Evolutionary conservation across 2,797 vertebrate species (phyloP).

Genomic region (Poecilia picta): DNA sequence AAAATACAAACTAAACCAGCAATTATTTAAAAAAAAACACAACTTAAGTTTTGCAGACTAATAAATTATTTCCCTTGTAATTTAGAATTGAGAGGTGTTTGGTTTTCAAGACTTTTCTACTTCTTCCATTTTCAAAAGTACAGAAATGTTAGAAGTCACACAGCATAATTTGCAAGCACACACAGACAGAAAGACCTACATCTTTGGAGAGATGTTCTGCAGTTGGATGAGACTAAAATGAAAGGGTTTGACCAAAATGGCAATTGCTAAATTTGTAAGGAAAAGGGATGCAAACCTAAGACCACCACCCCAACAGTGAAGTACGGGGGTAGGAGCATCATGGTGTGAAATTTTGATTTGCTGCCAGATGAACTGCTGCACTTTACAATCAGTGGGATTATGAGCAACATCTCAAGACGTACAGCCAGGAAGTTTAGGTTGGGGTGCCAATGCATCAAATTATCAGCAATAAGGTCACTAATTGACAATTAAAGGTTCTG

Average conservation of each 20-base stretch:
- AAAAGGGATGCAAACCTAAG: neutral
- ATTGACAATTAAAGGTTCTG: neutral
- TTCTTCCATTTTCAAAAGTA: neutral
- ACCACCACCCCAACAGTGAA: neutral
- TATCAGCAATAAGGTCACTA: too few relatives aligned
- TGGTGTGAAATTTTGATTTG: neutral
- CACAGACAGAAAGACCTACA: neutral
- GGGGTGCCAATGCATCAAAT: neutral
- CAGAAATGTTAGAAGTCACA: neutral
- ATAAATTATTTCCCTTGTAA: neutral
- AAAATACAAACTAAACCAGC: neutral
- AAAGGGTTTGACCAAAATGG: neutral
- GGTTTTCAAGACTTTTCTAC: neutral
- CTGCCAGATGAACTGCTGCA: neutral
- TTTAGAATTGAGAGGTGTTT: conserved; percentile 16
- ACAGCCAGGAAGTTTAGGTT: neutral
- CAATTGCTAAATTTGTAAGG: neutral
- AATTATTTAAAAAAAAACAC: conserved; percentile 4
- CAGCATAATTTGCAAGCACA: neutral
- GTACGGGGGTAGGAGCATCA: neutral
- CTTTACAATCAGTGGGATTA: neutral
- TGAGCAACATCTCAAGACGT: neutral
- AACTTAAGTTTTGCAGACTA: too few relatives aligned
- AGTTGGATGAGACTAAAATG: neutral
- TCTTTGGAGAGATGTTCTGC: neutral